Evolutionary conservation across 2,888 invertebrate species (phyloP), one percentile per base, ranked within the genome.

Genomic region (Schrankia costaestrigalis): DNA sequence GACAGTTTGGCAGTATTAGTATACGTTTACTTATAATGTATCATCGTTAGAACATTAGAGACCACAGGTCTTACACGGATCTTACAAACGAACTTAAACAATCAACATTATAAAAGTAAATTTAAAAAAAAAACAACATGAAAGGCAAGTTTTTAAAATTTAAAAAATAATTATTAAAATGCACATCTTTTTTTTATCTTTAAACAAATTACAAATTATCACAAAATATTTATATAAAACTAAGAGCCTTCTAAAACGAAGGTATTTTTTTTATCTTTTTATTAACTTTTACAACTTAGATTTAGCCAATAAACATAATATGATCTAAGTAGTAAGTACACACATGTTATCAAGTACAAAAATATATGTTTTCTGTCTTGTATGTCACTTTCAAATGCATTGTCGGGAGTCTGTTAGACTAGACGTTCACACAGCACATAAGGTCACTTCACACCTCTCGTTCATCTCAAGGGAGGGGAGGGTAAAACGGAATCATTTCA

Each of bases 41-140:
- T 52, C 50, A 46, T 41, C 42, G 54, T 73, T 70, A 72, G 47
- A 61, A 59, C 68, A 67, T 81, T 82, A 81, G 58, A 83, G 85
- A 85, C 84, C 85, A 86, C 33, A 68, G 84, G 84, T 83, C 86
- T 81, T 85, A 84, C 85, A 46, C 35, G 55, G 29, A 57, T 55
- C 56, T 60, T 66, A 60, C 23, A 56, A 55, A 58, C 49, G 47
- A 61, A 56, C 50, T 58, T 58, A 66, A n/a, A n/a, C n/a, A n/a
- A n/a, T n/a, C n/a, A n/a, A 58, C 64, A 62, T 53, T 46, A 26
- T 48, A 49, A 59, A 57, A 39, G 26, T 63, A 57, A 62, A 57
- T 44, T 48, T 44, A 18, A 35, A 45, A n/a, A n/a, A n/a, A n/a
- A 47, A 49, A 41, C 31, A 46, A 33, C 29, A 46, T 39, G 38